Conservation (phyloP, 1,140 invertebrate genomes). For the Drosophila gunungcola region DNA sequence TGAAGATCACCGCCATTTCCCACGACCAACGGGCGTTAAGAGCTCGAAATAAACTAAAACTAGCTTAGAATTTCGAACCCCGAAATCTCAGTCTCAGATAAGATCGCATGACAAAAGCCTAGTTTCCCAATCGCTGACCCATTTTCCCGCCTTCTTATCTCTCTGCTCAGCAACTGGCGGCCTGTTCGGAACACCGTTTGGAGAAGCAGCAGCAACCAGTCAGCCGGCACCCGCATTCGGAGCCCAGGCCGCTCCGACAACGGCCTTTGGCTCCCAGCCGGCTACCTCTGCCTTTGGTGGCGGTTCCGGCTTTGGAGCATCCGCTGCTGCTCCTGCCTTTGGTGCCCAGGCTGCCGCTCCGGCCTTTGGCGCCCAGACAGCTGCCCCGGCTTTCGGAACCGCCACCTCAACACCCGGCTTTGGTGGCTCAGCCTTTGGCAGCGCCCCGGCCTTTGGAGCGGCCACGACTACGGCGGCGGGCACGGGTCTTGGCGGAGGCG, state of each 20-base stretch:
- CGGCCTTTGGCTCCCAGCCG: constrained; percentile 34
- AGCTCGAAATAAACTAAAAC: constrained; percentile 29
- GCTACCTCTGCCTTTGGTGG: constrained; percentile 30
- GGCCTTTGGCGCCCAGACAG: constrained; percentile 35
- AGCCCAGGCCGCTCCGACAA: constrained; percentile 63
- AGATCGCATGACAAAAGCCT: constrained; percentile 41
- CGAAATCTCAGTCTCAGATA: constrained; percentile 33
- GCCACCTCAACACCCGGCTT: constrained; percentile 55
- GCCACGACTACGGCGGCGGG: constrained; percentile 60
- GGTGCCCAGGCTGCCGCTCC: constrained; percentile 53
- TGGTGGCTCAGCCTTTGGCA: constrained; percentile 35
- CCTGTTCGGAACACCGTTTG: constrained; percentile 79
- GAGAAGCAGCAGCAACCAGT: constrained; percentile 41
- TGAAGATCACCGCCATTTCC: constrained; percentile 27
- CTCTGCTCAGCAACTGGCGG: constrained; percentile 55
- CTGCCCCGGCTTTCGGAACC: constrained; percentile 70
- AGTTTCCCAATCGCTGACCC: constrained; percentile 40
- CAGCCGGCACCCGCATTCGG: constrained; percentile 63
- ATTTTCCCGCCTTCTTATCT: constrained; percentile 53
- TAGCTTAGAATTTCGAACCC: neutral
- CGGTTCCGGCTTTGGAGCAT: constrained; percentile 38
- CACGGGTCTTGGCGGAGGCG: constrained; percentile 63
- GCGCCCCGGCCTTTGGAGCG: constrained; percentile 41
- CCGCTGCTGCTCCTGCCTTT: constrained; percentile 35
- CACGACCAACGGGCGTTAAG: constrained; percentile 9